Conservation (phyloP, 2,888 invertebrate species). For the Dolichomitus sp. region DNA sequence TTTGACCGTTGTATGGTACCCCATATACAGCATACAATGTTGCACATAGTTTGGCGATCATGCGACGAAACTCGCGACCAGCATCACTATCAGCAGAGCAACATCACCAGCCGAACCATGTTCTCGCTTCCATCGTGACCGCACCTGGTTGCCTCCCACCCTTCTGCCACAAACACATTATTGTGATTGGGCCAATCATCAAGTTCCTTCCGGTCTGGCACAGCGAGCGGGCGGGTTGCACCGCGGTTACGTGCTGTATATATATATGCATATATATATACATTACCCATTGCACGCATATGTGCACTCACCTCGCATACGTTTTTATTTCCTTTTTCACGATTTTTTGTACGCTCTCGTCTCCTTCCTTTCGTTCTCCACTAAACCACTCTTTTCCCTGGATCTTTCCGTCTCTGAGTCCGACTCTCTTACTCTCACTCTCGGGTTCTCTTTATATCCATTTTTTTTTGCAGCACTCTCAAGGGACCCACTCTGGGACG, state of each 20-base stretch:
- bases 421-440: slow-evolving; percentile 39
- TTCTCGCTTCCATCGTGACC: slow-evolving; percentile 35
- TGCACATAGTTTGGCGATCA: slow-evolving; percentile 41
- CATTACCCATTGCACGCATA: slow-evolving; percentile 11
- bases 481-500: slow-evolving; percentile 33
- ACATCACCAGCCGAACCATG: slow-evolving; percentile 25
- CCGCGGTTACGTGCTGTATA: slow-evolving; percentile 13
- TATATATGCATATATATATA: neutral
- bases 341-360: slow-evolving; percentile 44
- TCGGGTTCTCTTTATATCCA: slow-evolving; percentile 46
- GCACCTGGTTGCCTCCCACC: slow-evolving; percentile 48
- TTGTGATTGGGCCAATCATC: slow-evolving; percentile 52
- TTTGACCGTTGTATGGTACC: slow-evolving; percentile 9
- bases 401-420: slow-evolving; percentile 38
- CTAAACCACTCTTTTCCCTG: slow-evolving; percentile 36
- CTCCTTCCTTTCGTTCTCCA: slow-evolving; percentile 8
- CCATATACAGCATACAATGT: slow-evolving; percentile 31
- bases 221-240: slow-evolving; percentile 15
- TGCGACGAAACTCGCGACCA: slow-evolving; percentile 31
- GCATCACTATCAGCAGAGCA: slow-evolving; percentile 5
- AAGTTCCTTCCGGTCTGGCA: slow-evolving; percentile 42
- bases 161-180: slow-evolving; percentile 50
- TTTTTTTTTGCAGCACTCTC: slow-evolving; percentile 45
- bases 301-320: slow-evolving; percentile 21
- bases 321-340: slow-evolving; percentile 28